Percentiles rank a stretch among this genome's conserved stretches.
Conservation (phyloP, 2,797 vertebrate species). For the Sebastiscus albofasciatus region DNA sequence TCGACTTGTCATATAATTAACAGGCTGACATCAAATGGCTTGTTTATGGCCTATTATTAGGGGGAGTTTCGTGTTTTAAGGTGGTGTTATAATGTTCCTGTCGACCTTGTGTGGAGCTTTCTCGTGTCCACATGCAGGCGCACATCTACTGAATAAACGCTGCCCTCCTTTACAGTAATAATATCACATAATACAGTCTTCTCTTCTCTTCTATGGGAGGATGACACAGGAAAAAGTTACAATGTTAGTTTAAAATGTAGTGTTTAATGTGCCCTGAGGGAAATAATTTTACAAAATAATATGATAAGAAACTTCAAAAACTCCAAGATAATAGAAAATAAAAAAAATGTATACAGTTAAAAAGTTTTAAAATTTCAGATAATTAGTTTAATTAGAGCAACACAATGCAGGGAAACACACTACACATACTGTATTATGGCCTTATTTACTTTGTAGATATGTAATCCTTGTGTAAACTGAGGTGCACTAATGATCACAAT, state of each 20-base stretch:
- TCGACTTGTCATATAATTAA: conserved; percentile 63
- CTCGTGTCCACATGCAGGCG: conserved; percentile 70
- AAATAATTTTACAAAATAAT: not conserved
- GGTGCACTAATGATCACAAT: not conserved
- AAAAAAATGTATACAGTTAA: not conserved
- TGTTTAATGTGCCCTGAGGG: not conserved
- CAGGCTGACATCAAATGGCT: conserved; percentile 53
- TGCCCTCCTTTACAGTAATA: conserved; percentile 24
- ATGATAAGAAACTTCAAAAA: not conserved
- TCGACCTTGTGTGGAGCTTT: conserved; percentile 71
- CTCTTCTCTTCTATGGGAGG: not conserved
- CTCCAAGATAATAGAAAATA: not conserved
- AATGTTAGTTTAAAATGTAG: not conserved
- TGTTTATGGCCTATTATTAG: conserved; percentile 50
- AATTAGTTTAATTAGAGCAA: not conserved
- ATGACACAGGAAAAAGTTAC: conserved; percentile 38
- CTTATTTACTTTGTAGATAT: not conserved
- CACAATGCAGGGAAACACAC: not conserved
- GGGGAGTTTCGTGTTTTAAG: conserved; percentile 50
- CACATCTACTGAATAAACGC: conserved; percentile 32
- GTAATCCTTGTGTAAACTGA: not conserved
- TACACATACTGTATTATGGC: too few relatives aligned
- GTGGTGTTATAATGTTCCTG: conserved; percentile 20
- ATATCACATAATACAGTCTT: not conserved
- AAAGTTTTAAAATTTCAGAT: conserved; percentile 16